Base-by-base conservation (phyloP, 2,888 invertebrate species). In the Acronicta psi region DNA sequence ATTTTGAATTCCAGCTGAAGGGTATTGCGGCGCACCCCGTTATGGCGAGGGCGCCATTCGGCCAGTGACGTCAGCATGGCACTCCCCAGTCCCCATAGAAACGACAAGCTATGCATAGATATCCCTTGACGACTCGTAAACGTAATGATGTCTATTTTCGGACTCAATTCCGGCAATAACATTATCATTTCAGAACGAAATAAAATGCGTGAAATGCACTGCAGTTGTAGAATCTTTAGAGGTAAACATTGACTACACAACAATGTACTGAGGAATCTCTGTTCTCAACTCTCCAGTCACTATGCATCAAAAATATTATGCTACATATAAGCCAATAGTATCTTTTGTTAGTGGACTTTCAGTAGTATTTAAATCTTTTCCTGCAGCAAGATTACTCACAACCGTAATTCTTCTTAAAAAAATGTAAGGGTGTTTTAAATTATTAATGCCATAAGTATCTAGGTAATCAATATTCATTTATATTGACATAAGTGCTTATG, bases 1-100 rank as follows among this genome's bases (percentile, higher is more conserved):
- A 62, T 65, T 70, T 73, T 31, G 54, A 67, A 70, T 72, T 73
- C 66, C 59, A 54, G 52, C 66, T 71, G 77, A 84, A 84, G 86
- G 88, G 85, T 87, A 83, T 69, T 58, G 52, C 53, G 82, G 80
- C 89, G 81, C 90, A 82, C 90, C 89, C 87, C 78, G 71, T 79
- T 73, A 78, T 82, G 75, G 81, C 83, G 83, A 79, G 85, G 73
- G 60, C 75, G 69, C 70, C 80, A 76, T 81, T 82, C 75, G 75
- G 72, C 62, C 69, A 64, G 66, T 90, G 88, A 89, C 89, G 90
- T 89, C 90, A 90, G 9, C 44, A 18, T 20, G 81, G 73, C 90
- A 82, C 89, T 82, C 90, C 90, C 85, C 79, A 63, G 14, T 70
- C 62, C 64, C 75, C 65, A 63, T 63, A 77, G 57, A 60, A 73